These are phyloP conservation scores for Pseudobourletiella spinata DNA, from an alignment of 1,140 invertebrate species.

Conservation along the genomic window DNA sequence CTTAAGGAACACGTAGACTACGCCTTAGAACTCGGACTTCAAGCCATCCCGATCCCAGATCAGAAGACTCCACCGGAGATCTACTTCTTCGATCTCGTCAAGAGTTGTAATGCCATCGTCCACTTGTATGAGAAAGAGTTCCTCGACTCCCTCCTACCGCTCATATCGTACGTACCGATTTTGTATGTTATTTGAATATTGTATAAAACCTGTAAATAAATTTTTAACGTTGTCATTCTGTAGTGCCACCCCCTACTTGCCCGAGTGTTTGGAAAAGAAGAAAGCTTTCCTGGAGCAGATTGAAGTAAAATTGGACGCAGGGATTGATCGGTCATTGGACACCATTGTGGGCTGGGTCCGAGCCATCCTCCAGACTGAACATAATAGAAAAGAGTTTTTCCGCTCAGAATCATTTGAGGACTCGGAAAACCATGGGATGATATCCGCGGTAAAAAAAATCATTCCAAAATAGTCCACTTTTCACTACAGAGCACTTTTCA, in stretches of 20 bases:
- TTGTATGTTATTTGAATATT: background rate
- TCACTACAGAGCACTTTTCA: too few species aligned
- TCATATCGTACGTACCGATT: constrained; percentile 60
- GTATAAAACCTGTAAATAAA: background rate
- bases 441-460: constrained; percentile 40
- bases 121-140: constrained; percentile 92
- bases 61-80: constrained; percentile 69
- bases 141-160: constrained; percentile 75
- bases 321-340: constrained; percentile 64
- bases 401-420: constrained; percentile 66
- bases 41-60: constrained; percentile 83
- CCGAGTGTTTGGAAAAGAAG: constrained; percentile 78
- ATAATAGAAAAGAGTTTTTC: constrained; percentile 86
- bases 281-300: constrained; percentile 75
- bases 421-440: constrained; percentile 39
- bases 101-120: constrained; percentile 92
- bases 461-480: too few species aligned
- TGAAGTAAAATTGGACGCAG: constrained; percentile 82
- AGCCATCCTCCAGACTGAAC: constrained; percentile 80
- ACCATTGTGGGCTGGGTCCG: constrained; percentile 87
- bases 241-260: constrained; percentile 79
- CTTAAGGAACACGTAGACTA: constrained; percentile 92
- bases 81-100: constrained; percentile 89
- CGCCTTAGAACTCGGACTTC: constrained; percentile 84
- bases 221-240: constrained; percentile 33